Base-by-base conservation (phyloP, 2,113 vertebrate species). In the Sinocyclocheilus anshuiensis region DNA sequence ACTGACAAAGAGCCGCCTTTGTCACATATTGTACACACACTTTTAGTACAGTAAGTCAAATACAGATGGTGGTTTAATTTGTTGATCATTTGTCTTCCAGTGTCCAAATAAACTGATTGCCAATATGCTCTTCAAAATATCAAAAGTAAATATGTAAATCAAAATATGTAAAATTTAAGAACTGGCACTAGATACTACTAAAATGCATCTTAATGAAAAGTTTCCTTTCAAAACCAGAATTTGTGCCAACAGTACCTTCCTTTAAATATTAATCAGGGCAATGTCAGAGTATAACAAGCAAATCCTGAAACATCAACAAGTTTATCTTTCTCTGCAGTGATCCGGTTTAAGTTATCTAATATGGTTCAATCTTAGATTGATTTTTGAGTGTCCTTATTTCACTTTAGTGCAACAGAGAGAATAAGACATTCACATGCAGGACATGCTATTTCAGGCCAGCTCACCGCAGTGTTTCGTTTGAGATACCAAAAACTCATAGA, bases 381-480 rank as follows among this genome's bases (percentile, higher is more conserved):
- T 33, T 39, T 80, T n/a, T 13, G 57, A 77, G 76, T 77, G 76
- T 55, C 76, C 50, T 33, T 20, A 33, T 77, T 55, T 77, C 50
- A 55, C 50, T 77, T 77, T 61, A n/a, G 57, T 61, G 57, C 20
- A 53, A 26, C 26, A 77, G 76, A 55, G 24, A 33, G 57, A 61
- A 77, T 77, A 10, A 18, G 1, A 77, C 9, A 77, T 77, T 29
- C 26, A 77, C 48, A 77, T 29, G n/a, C 59, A 65, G 15, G n/a
- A 24, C 10, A 4, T 65, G n/a, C 59, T 81, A 48, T 81, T 65
- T 81, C 59, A 81, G 59, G 36, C 22, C 36, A 39, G 15, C 39
- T 81, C 59, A 65, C 57, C 39, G 9, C 59, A 81, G 61, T 48
- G 59, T 67, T 67, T 81, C 13, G 2, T 65, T 81, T 81, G 59